phyloP scores from a whole-genome alignment of 2,113 vertebrate species.

The Pseudonaja textilis region DNA sequence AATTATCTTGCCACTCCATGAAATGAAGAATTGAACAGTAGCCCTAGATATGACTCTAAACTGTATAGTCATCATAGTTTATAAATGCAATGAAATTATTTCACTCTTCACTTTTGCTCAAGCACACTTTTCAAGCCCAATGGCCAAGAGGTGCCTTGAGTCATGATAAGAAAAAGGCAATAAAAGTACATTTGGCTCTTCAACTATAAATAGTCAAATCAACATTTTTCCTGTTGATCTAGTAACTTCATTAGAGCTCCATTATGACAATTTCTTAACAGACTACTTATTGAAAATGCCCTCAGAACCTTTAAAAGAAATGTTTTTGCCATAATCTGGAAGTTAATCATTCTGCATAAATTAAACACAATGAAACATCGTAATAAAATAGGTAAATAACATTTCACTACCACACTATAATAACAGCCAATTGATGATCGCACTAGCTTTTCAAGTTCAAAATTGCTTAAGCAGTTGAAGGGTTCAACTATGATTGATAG shows the following conservation, averaged over 20 bases:
- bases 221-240: neutral
- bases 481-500: neutral
- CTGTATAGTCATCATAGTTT: neutral
- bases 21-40: neutral
- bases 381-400: conserved; percentile 15
- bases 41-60: conserved; percentile 22
- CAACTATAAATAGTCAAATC: neutral
- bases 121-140: neutral
- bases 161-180: conserved; percentile 11
- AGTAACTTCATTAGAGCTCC: conserved; percentile 4
- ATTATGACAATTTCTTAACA: conserved; percentile 21
- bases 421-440: neutral
- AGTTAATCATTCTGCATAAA: conserved; percentile 26
- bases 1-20: neutral
- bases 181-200: conserved; percentile 33
- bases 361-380: neutral
- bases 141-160: accelerated
- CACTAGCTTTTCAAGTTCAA: neutral
- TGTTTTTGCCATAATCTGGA: neutral
- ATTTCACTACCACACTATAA: neutral
- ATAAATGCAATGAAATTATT: conserved; percentile 32
- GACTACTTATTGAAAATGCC: neutral
- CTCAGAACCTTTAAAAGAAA: conserved; percentile 9
- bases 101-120: neutral
- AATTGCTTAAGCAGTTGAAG: neutral